Base-by-base conservation (phyloP, 2,113 vertebrate species). In the Burhinus oedicnemus region DNA sequence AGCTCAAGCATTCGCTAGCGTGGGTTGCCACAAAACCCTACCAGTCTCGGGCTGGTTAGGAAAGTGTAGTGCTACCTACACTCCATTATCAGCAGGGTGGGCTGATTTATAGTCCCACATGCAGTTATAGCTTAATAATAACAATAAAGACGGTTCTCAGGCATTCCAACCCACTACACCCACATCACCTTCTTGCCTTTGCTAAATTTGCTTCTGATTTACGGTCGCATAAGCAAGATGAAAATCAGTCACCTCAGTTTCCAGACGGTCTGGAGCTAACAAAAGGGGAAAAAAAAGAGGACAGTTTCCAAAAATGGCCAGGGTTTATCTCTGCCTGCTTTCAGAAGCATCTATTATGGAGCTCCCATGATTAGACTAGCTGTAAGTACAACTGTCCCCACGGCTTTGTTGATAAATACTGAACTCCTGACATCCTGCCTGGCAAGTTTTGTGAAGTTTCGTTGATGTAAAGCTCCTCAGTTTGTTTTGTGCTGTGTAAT, bases 201-300 rank as follows among this genome's bases (percentile, higher is more conserved):
- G 54, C 77, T 85, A 75, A 92, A 83, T 93, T 76, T 87, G 44
- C 52, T 76, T 81, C 83, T 97, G 89, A 95, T 95, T 92, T 91
- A 94, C 0, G 0, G 54, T 89, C 5, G 0, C 58, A 21, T 72
- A 91, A 91, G 60, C 40, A 76, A 95, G 77, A 85, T 42, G 72
- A 87, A 92, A 93, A 96, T 89, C 83, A 76, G 45, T 62, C 87
- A 70, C 87, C 62, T 91, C 58, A 8, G 52, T 79, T 89, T 89
- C 60, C 77, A 80, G 77, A 57, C 1, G 2, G 61, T n/a, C 89
- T 90, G 66, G 66, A 87, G 36, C 55, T 83, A 65, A 83, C 1
- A 15, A 65, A 60, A 81, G 52, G 70, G 42, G 12, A 12, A 78
- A 74, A 81, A 84, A 18, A 88, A 58, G 54, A 44, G 15, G 19